These are phyloP conservation scores for Thalassophryne amazonica DNA, from an alignment of 2,797 vertebrate genomes.

Conservation along the genomic window DNA sequence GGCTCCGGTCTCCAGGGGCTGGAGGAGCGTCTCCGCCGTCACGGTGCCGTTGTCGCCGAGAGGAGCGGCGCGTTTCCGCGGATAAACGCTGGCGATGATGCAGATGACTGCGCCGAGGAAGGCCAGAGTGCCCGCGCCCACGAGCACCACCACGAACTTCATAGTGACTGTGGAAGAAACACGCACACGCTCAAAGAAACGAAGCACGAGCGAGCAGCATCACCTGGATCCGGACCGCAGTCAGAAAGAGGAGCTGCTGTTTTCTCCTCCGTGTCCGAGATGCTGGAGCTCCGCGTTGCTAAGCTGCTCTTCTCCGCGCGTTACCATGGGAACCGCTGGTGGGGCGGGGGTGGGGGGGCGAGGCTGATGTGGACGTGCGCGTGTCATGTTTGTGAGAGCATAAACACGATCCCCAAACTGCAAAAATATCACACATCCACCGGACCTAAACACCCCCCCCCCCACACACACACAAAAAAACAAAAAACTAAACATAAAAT, in stretches of 20 bases:
- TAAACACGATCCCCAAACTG: too few species aligned
- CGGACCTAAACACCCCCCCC: too few species aligned
- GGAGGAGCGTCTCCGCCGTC: conserved; percentile 66
- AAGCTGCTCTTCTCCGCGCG: conserved; percentile 70
- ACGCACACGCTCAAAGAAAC: too few species aligned
- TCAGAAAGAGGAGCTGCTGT: conserved; percentile 7
- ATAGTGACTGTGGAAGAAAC: conserved; percentile 69
- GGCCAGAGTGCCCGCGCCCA: conserved; percentile 90
- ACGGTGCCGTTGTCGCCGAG: conserved; percentile 81
- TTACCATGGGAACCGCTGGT: conserved; percentile 71
- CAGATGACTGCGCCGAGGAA: conserved; percentile 94
- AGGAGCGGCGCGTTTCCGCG: conserved; percentile 74
- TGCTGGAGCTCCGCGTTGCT: conserved; percentile 63
- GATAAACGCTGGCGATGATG: conserved; percentile 93
- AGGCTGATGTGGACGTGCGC: conserved; percentile 55
- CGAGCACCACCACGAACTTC: conserved; percentile 93
- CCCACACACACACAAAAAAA: too few species aligned
- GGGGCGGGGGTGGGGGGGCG: conserved; percentile 52
- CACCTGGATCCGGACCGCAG: background rate
- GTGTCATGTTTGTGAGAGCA: too few species aligned
- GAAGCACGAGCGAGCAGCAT: background rate
- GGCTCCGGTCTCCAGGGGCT: conserved; percentile 57
- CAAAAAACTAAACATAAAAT: too few species aligned
- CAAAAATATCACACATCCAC: too few species aligned
- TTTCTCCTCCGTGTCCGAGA: conserved; percentile 5